Conservation (phyloP, 2,888 invertebrate genomes). For the Pollenia labialis region DNA sequence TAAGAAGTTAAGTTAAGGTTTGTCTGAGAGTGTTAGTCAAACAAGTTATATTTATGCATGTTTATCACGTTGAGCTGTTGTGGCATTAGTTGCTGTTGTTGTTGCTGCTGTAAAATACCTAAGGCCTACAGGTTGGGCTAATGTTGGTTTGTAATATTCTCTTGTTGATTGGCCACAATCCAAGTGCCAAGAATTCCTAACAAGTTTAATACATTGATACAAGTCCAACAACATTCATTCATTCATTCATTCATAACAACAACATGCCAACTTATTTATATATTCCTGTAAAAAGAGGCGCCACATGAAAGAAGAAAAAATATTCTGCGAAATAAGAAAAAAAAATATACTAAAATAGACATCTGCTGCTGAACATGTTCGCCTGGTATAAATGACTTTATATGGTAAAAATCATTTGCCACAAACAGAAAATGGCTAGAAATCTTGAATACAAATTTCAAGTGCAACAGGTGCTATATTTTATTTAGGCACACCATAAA, state of each 20-base stretch:
- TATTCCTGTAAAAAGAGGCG: constrained; percentile 72
- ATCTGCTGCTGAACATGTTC: constrained; percentile 74
- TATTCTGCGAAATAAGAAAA: constrained; percentile 53
- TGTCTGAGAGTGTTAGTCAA: constrained; percentile 47
- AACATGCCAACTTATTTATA: constrained; percentile 53
- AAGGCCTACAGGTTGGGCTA: constrained; percentile 53
- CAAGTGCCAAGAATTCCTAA: constrained; percentile 67
- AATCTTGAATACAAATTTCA: constrained; percentile 59
- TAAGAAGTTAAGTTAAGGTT: constrained; percentile 20
- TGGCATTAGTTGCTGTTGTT: constrained; percentile 9
- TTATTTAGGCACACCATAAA: constrained; percentile 49
- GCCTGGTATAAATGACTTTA: constrained; percentile 76
- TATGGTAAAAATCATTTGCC: constrained; percentile 74
- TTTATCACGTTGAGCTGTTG: constrained; percentile 54
- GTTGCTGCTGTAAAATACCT: constrained; percentile 10
- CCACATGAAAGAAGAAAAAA: constrained; percentile 65
- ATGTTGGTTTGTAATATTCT: constrained; percentile 53
- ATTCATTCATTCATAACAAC: constrained; percentile 22
- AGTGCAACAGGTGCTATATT: constrained; percentile 69
- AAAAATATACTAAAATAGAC: constrained; percentile 41
- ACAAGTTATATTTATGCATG: constrained; percentile 68
- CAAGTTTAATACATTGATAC: constrained; percentile 57
- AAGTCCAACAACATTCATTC: constrained; percentile 40
- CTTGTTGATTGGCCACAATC: constrained; percentile 57
- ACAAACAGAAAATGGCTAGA: constrained; percentile 58